Conservation (phyloP, 23 tunicate genomes). For the Halocynthia aurantium region DNA sequence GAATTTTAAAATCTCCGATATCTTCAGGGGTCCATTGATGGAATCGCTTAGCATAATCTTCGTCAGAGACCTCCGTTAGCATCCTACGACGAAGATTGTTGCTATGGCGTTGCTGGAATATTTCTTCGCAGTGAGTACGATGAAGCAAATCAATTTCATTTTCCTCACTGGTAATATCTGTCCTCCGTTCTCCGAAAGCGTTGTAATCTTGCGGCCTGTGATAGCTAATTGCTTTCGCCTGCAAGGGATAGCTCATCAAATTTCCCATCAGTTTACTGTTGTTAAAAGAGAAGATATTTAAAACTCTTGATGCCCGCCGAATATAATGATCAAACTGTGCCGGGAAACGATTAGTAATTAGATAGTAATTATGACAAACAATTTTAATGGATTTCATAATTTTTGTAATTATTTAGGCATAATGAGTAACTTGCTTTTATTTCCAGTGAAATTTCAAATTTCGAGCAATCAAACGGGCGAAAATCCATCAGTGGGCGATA, state of each 20-base stretch:
- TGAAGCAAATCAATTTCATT: constrained; percentile 75
- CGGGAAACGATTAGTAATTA: too few species aligned
- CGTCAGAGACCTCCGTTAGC: constrained; percentile 51
- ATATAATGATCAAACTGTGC: too few species aligned
- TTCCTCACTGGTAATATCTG: constrained; percentile 45
- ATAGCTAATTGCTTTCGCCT: constrained; percentile 61
- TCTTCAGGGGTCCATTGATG: constrained; percentile 73
- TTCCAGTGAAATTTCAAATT: too few species aligned
- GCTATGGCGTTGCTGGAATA: constrained; percentile 40
- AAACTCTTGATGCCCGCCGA: too few species aligned
- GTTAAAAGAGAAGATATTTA: too few species aligned
- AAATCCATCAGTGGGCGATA: too few species aligned
- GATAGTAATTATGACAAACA: too few species aligned
- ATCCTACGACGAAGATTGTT: constrained; percentile 40
- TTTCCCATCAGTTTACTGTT: constrained; percentile 53
- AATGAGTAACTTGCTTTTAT: too few species aligned
- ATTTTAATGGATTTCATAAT: too few species aligned
- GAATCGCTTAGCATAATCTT: constrained; percentile 66
- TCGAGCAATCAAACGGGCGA: too few species aligned
- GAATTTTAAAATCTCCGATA: constrained; percentile 67
- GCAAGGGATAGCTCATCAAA: constrained; percentile 64
- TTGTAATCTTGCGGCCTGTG: constrained; percentile 85
- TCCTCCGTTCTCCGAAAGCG: constrained; percentile 59
- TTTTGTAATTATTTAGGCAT: too few species aligned
- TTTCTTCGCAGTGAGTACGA: constrained; percentile 60